These are phyloP conservation scores for Smutsia temminckii DNA, from an alignment of 2,797 vertebrate species.

Conservation along the genomic window DNA sequence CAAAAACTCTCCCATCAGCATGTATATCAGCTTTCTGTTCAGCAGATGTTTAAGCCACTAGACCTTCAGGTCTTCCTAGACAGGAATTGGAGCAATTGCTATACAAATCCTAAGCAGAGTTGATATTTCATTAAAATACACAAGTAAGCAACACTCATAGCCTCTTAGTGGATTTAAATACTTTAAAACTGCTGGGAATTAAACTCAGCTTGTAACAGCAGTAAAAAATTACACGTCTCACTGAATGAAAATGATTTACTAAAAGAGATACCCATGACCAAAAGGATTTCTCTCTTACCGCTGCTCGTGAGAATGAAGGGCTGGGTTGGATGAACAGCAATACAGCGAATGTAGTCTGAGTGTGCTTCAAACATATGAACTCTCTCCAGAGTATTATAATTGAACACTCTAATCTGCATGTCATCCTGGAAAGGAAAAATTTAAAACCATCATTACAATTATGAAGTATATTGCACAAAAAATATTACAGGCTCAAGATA, in stretches of 20 bases:
- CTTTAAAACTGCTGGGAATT: not conserved
- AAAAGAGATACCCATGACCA: not conserved
- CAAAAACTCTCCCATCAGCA: conserved; percentile 34
- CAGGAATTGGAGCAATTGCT: not conserved
- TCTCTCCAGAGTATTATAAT: conserved; percentile 98
- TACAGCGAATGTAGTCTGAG: conserved; percentile 98
- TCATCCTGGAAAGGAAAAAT: conserved; percentile 89
- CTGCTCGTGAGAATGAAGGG: conserved; percentile 99
- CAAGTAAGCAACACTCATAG: conserved; percentile 25
- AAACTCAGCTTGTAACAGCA: conserved; percentile 34
- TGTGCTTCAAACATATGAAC: conserved; percentile 99
- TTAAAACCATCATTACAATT: not conserved
- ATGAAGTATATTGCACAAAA: conserved; percentile 5
- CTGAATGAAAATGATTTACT: not conserved
- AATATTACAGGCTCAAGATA: not conserved
- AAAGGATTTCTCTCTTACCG: conserved; percentile 85
- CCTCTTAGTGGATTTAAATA: conserved; percentile 33
- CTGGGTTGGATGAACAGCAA: conserved; percentile 98
- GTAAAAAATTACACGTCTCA: not conserved
- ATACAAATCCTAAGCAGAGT: conserved; percentile 28
- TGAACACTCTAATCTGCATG: conserved; percentile 99
- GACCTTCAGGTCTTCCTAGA: conserved; percentile 37
- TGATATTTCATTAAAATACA: conserved; percentile 49
- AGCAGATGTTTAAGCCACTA: conserved; percentile 55
- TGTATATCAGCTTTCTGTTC: not conserved